Base-by-base conservation (phyloP, 1,140 invertebrate species). In the Anoplophora glabripennis region DNA sequence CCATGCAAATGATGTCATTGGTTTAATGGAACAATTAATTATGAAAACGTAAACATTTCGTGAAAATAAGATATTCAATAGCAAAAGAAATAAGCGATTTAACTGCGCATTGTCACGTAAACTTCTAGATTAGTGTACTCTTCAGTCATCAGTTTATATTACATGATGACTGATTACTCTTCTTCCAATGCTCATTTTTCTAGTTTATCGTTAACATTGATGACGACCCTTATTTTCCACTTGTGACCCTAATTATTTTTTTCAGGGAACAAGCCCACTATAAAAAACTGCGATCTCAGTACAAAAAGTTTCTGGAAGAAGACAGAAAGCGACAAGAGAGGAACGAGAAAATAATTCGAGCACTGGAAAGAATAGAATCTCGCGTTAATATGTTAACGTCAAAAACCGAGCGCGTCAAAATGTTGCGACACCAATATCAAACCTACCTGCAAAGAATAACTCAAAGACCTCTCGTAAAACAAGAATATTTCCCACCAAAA, bases 241-340 rank as follows among this genome's bases (percentile, higher is more conserved):
- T 7, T 40, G 14, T 15, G 7, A n/a, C 38, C 36, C 2, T 40
- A n/a, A 3, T 15, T 3, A 33, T 11, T 33, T 48, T 48, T 69
- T 69, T 37, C 48, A 73, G 73, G 36, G 66, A 74, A 53, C 68
- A 73, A 61, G 47, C 57, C 8, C 55, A 74, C 52, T 72, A 68
- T 37, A 79, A 79, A 59, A 81, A 77, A 63, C 71, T 83, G 14
- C 74, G 80, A 52, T 73, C 80, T 45, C 79, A 81, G 64, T 85
- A 85, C 64, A 81, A 83, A 44, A 76, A 79, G 28, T 84, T 84
- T 70, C 68, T 85, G 47, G 83, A 84, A 58, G 82, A 84, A 66
- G 82, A 85, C 61, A 72, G 73, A 44, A 69, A 73, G 12, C 76
- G 83, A 49, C 81, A 83, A 55, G 80, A 84, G 62, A 76, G 83